Evolutionary conservation across 2,888 invertebrate genomes (phyloP), one percentile per base, ranked within the genome.

Genomic region (Calephelis perditalis): DNA sequence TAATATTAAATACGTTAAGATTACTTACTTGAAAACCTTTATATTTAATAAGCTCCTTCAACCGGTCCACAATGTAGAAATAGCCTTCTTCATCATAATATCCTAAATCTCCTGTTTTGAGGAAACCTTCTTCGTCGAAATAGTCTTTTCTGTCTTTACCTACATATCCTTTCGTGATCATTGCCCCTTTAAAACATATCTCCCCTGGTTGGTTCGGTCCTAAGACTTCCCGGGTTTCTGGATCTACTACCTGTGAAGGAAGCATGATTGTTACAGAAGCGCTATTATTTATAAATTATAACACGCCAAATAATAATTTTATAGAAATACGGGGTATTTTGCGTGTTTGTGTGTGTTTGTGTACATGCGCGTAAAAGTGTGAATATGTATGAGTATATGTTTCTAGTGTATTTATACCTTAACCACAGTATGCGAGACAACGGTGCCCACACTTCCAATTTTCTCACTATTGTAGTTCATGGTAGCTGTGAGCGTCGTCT

Each of bases 81-180:
- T 71, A 77, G 0, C 70, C 67, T 0, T 87, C 82, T 0, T 83
- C 78, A 54, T 88, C 87, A 61, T 84, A 87, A 60, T 87, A 87
- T 0, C 82, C 35, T 37, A 12, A 1, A 36, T 37, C 37, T 69
- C 88, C 88, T 0, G 84, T 97, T 94, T 81, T 97, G 94, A 71
- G 96, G 82, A 87, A 87, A n/a, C 97, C 92, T 77, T 97, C 97
- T 1, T 95, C 94, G 69, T 97, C 93, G 65, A 92, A 96, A 74
- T 95, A 94, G 65, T 92, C 93, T 0, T 66, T 65, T 0, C 60
- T 68, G 4, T 73, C 71, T 15, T 67, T 75, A 3, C 81, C 82
- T 26, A 95, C 89, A 74, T 98, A 98, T 0, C 97, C 96, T 71
- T 95, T 95, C 95, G 96, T 96, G 6, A 95, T 83, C 59, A 93